Evolutionary conservation across 2,888 invertebrate species (phyloP).

Genomic region (Ophonus ardosiacus): DNA sequence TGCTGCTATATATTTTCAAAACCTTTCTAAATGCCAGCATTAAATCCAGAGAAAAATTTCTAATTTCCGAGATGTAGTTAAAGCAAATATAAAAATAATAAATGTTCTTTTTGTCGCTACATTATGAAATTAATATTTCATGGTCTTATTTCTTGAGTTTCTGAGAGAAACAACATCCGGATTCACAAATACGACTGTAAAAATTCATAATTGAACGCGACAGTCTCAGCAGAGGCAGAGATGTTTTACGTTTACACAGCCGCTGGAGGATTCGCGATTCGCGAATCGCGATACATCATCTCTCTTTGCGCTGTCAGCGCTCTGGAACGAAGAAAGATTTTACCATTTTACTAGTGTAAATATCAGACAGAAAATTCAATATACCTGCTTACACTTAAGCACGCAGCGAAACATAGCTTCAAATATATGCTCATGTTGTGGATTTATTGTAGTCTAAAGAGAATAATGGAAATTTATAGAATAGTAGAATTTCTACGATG

Average conservation of each 20-base stretch:
- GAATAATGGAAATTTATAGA: too few species aligned
- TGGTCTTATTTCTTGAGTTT: constrained; percentile 11
- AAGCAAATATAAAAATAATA: constrained; percentile 35
- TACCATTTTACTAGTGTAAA: constrained; percentile 11
- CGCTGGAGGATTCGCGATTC: constrained; percentile 1
- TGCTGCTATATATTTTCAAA: background rate
- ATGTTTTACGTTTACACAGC: constrained; percentile 17
- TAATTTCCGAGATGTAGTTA: constrained; percentile 19
- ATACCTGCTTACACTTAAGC: too few species aligned
- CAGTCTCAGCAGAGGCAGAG: background rate
- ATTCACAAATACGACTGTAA: constrained; percentile 19
- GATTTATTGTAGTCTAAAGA: too few species aligned
- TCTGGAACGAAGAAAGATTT: background rate
- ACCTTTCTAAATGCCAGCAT: constrained; percentile 9
- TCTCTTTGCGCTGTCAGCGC: background rate
- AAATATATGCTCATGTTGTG: too few species aligned
- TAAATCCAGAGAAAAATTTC: constrained; percentile 11
- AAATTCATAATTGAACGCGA: constrained; percentile 29
- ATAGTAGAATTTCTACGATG: too few species aligned
- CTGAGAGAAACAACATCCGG: constrained; percentile 27
- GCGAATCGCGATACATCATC: background rate
- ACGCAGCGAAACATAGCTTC: too few species aligned
- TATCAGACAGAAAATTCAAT: background rate
- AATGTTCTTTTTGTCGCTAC: constrained; percentile 8
- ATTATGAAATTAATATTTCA: constrained; percentile 40